Evolutionary conservation across 2,888 invertebrate genomes (phyloP).

Genomic region (Drosophila atripex): DNA sequence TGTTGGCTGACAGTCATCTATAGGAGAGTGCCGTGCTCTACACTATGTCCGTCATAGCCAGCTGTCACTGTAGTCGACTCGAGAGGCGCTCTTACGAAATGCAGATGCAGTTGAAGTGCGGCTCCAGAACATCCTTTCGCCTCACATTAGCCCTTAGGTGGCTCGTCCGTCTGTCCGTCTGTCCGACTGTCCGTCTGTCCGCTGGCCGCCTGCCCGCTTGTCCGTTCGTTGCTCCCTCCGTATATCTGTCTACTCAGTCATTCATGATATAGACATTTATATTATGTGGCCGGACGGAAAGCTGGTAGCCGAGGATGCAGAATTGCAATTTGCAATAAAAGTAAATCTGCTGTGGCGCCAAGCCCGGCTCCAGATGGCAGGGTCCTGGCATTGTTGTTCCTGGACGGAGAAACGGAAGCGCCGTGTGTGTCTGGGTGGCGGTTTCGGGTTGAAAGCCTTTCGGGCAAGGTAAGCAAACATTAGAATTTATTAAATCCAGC

Average conservation of each 20-base stretch:
- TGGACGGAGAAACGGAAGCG: background rate
- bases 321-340: constrained; percentile 75
- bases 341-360: constrained; percentile 62
- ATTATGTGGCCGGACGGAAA: constrained; percentile 38
- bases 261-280: constrained; percentile 66
- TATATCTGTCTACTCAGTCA: constrained; percentile 54
- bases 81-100: constrained; percentile 21
- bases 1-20: background rate
- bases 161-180: background rate
- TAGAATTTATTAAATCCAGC: constrained; percentile 77
- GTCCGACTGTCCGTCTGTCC: background rate
- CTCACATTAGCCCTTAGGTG: constrained; percentile 21
- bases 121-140: constrained; percentile 2
- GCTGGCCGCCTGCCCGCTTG: too few species aligned
- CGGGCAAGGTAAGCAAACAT: constrained; percentile 76
- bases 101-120: constrained; percentile 21
- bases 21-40: constrained; percentile 4
- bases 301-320: constrained; percentile 39
- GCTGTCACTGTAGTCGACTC: constrained; percentile 33
- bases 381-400: constrained; percentile 32
- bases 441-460: constrained; percentile 69
- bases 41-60: constrained; percentile 16
- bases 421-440: constrained; percentile 32
- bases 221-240: background rate
- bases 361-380: constrained; percentile 18